Evolutionary conservation across 2,113 vertebrate species (phyloP), one percentile per base, ranked within the genome.

Genomic region (Lynx canadensis): DNA sequence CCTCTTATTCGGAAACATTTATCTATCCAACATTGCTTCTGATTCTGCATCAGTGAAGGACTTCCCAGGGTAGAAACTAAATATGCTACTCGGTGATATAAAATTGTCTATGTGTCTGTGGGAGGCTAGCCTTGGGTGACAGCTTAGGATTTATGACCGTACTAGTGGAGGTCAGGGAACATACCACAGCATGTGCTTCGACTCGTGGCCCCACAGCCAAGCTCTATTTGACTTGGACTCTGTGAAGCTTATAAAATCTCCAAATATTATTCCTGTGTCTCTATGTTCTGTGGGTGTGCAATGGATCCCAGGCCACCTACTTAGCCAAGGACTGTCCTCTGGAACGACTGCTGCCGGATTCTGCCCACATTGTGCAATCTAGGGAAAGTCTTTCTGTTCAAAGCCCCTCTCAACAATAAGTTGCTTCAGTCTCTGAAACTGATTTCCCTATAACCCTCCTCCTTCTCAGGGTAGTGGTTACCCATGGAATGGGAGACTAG

Each of bases 311-410:
- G 5, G 29, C 2, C 8, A 38, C 5, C 4, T 85, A 13, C 13
- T 68, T 29, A 55, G 5, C 12, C 0, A 1, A n/a, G 7, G 6
- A 21, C 14, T 31, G 15, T 11, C 5, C 7, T 71, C 1, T 69
- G 19, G n/a, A 45, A 33, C 23, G 3, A 29, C 83, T 29, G 48
- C 27, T 31, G 4, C 23, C 41, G 2, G 1, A 33, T 29, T 29
- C 11, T 21, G 0, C 2, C 14, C 73, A 4, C 2, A 2, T 18
- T 60, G 6, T 12, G 1, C 27, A 50, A 15, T n/a, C 15, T 38
- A 7, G 23, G 19, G 33, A 29, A 33, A 66, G 5, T 0, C 19
- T 41, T 92, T 80, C 7, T 50, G 36, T 68, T 36, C 19, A 80
- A 60, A 90, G 4, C 1, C 15, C 2, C 3, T 73, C 48, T 69